Percentiles rank a stretch among this genome's conserved stretches.
phyloP scores from a whole-genome alignment of 2,888 invertebrate genomes.

The Pristionchus arcanus region DNA sequence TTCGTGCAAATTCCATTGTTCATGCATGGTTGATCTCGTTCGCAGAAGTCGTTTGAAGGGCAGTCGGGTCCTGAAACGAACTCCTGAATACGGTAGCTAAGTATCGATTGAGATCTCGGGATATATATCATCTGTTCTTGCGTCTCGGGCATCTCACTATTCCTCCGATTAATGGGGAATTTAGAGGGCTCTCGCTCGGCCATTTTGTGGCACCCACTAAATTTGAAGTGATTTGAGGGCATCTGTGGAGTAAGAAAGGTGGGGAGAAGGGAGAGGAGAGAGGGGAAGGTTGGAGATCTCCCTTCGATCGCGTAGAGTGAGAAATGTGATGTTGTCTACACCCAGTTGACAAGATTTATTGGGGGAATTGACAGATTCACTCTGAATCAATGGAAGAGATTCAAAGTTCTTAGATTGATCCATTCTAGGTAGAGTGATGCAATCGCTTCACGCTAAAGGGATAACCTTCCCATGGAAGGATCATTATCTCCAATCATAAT shows the following conservation, averaged over 20 bases:
- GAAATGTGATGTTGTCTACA: slow-evolving; percentile 48
- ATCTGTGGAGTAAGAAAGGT: slow-evolving; percentile 23
- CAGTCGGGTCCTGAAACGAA: slow-evolving; percentile 45
- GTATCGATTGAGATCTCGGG: slow-evolving; percentile 29
- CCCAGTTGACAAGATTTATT: slow-evolving; percentile 43
- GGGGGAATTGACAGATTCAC: slow-evolving; percentile 48
- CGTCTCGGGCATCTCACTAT: background rate
- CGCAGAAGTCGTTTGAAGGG: background rate
- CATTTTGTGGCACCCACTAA: slow-evolving; percentile 38
- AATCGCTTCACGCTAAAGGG: slow-evolving; percentile 23
- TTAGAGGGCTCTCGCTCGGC: background rate
- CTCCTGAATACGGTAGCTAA: background rate
- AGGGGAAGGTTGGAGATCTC: background rate
- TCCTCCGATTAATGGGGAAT: slow-evolving; percentile 24
- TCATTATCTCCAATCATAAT: slow-evolving; percentile 48
- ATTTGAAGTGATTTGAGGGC: slow-evolving; percentile 46
- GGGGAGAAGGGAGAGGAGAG: background rate
- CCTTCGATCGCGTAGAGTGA: slow-evolving; percentile 31
- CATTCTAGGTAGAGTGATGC: background rate
- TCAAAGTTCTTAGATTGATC: slow-evolving; percentile 25
- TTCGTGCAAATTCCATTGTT: slow-evolving; percentile 45
- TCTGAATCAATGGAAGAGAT: background rate
- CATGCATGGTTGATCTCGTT: background rate
- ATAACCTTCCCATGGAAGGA: slow-evolving; percentile 32
- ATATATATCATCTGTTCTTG: background rate